Evolutionary conservation across 2,888 invertebrate species (phyloP).

Genomic region (Sphinx pinastri): DNA sequence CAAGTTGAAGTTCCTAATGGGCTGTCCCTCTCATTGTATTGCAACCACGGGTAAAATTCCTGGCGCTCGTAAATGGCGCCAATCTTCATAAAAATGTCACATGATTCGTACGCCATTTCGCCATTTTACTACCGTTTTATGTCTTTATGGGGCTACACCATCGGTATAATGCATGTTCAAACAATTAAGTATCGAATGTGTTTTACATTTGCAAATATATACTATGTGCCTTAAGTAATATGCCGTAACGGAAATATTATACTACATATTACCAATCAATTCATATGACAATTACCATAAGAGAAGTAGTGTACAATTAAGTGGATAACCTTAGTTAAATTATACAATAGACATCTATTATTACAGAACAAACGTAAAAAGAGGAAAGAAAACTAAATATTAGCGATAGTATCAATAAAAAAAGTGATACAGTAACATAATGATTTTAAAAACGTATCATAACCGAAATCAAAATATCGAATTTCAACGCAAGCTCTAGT

Average conservation of each 20-base stretch:
- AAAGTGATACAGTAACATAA: no score
- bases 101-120: constrained; percentile 48
- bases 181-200: constrained; percentile 38
- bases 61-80: constrained; percentile 48
- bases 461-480: no score
- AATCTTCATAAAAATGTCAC: constrained; percentile 53
- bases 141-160: constrained; percentile 37
- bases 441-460: no score
- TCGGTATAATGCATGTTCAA: constrained; percentile 39
- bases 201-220: neutral
- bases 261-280: no score
- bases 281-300: neutral
- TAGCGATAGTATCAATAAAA: no score
- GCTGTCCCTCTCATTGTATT: constrained; percentile 46
- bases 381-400: no score
- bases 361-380: no score
- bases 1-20: constrained; percentile 38
- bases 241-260: neutral
- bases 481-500: no score
- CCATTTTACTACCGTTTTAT: constrained; percentile 47
- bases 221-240: no score
- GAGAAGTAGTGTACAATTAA: neutral
- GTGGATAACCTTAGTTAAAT: neutral
- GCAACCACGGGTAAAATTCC: constrained; percentile 47
- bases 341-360: neutral